These are phyloP conservation scores for Anadara kagoshimensis DNA, from an alignment of 1,140 invertebrate species.

Conservation along the genomic window DNA sequence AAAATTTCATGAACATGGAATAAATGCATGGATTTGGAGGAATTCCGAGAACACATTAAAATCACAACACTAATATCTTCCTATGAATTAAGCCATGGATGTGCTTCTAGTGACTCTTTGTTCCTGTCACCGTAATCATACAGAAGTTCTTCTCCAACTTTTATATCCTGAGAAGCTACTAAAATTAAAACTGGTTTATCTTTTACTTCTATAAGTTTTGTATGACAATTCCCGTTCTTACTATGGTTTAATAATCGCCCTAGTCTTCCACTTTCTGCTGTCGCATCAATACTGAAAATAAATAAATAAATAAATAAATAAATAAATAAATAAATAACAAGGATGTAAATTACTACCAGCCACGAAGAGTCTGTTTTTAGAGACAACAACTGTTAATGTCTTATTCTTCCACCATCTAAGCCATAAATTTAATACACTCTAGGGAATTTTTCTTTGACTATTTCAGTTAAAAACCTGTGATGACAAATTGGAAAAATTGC, in stretches of 20 bases:
- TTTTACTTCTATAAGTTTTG: constrained; percentile 84
- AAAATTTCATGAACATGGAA: too few relatives aligned
- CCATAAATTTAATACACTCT: too few relatives aligned
- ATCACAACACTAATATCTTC: neutral
- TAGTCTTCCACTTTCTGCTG: constrained; percentile 88
- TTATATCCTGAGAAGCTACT: constrained; percentile 91
- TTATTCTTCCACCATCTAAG: too few relatives aligned
- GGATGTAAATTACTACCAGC: too few relatives aligned
- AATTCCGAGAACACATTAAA: neutral
- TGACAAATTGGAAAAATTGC: too few relatives aligned
- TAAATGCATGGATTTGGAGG: neutral
- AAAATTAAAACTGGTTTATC: constrained; percentile 88
- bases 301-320: constrained; percentile 1
- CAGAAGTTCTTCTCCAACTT: constrained; percentile 89
- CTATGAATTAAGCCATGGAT: constrained; percentile 90
- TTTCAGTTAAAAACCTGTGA: too few relatives aligned
- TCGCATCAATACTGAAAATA: constrained; percentile 92
- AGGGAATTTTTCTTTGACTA: too few relatives aligned
- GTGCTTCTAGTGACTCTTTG: constrained; percentile 88
- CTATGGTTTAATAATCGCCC: constrained; percentile 98
- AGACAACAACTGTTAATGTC: too few relatives aligned
- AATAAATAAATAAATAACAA: too few relatives aligned
- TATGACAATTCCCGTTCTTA: constrained; percentile 88
- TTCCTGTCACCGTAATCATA: constrained; percentile 99
- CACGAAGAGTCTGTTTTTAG: too few relatives aligned